phyloP scores from a whole-genome alignment of 2,888 invertebrate species.

The Heliconius hortense region DNA sequence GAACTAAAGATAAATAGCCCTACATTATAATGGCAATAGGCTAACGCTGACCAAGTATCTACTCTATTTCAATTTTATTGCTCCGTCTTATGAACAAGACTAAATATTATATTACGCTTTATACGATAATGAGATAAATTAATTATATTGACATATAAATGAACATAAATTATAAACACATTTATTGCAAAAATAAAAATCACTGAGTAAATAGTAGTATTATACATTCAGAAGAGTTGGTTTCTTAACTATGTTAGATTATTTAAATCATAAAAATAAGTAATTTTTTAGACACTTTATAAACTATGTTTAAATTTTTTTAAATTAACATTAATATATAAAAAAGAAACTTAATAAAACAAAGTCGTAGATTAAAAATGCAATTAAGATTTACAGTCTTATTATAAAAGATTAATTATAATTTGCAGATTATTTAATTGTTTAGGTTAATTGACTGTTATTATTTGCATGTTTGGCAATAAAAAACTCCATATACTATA shows the following conservation, averaged over 20 bases:
- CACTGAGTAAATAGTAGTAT: not conserved
- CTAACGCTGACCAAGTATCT: slow-evolving; percentile 2
- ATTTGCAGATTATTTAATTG: slow-evolving; percentile 7
- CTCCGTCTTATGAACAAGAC: not conserved
- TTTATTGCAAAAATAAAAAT: not conserved
- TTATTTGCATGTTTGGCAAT: slow-evolving; percentile 1
- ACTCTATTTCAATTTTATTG: slow-evolving; percentile 21
- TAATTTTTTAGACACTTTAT: not conserved
- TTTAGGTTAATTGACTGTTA: slow-evolving; percentile 4
- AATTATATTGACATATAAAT: slow-evolving; percentile 14
- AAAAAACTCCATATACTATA: slow-evolving; percentile 23
- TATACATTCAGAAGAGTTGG: not conserved
- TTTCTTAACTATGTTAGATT: no score
- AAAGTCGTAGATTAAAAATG: not conserved
- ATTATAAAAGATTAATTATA: slow-evolving; percentile 10
- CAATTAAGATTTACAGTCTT: slow-evolving; percentile 10
- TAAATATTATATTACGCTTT: not conserved
- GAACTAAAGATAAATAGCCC: slow-evolving; percentile 47
- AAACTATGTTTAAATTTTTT: not conserved
- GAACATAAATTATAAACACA: not conserved
- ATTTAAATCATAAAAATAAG: not conserved
- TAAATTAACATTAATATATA: not conserved
- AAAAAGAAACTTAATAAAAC: not conserved
- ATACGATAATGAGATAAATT: not conserved
- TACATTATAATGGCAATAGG: slow-evolving; percentile 34